Conservation (phyloP, 2,888 invertebrate genomes). For the Cephus sareptanus region DNA sequence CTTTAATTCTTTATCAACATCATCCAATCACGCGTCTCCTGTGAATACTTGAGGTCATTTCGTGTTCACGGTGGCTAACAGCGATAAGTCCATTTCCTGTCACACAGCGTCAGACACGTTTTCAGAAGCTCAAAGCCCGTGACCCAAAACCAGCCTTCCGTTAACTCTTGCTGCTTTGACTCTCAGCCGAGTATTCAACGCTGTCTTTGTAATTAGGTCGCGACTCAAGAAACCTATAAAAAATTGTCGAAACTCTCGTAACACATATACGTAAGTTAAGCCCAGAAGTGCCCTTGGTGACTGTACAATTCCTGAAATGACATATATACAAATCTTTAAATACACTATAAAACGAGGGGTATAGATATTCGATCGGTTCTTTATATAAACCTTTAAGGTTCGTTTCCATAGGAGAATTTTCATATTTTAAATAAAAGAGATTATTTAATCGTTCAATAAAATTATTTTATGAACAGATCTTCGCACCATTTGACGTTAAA, state of each 20-base stretch:
- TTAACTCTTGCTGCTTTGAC: background rate
- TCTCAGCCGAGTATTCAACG: background rate
- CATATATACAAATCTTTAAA: background rate
- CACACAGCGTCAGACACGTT: background rate
- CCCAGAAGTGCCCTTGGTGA: background rate
- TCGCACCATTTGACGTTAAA: background rate
- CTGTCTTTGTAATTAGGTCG: background rate
- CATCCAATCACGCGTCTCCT: background rate
- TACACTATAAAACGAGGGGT: background rate
- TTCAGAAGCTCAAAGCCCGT: background rate
- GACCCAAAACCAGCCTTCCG: background rate
- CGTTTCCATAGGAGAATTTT: background rate
- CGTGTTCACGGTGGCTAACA: constrained; percentile 18
- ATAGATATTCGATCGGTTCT: background rate
- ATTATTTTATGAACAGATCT: background rate
- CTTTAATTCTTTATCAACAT: background rate
- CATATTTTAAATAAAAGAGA: background rate
- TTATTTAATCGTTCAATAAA: background rate
- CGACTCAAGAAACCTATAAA: background rate
- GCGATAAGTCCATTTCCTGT: constrained; percentile 17
- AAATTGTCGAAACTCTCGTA: background rate
- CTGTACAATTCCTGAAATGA: background rate
- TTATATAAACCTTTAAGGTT: background rate
- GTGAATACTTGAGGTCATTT: background rate
- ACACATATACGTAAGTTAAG: background rate